Base-by-base conservation (phyloP, 2,888 invertebrate genomes). In the Phytoseiulus persimilis region DNA sequence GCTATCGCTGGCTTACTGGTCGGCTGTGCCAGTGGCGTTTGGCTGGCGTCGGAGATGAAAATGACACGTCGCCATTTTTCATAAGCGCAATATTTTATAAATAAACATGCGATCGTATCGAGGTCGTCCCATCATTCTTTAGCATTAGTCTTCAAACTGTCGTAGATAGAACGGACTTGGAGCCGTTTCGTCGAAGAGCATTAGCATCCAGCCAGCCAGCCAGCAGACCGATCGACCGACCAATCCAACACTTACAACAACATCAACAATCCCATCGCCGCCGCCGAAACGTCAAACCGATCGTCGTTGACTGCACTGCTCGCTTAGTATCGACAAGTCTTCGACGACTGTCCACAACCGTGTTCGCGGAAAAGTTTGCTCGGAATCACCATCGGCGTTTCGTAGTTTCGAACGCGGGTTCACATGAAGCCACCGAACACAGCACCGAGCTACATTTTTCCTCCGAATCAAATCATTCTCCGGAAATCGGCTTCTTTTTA, bases 11-110 rank as follows among this genome's bases (percentile, higher is more conserved):
- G 31, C 31, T 31, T 32, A 84, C 31, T 83, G 31, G n/a, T n/a
- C n/a, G n/a, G 83, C n/a, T 83, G 31, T 18, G 31, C 33, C n/a
- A n/a, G n/a, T n/a, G n/a, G n/a, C n/a, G 32, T 23, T 5, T 84
- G 87, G 18, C 32, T 33, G 87, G 32, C 87, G 33, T 11, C 32
- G 87, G 18, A 32, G 32, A n/a, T 31, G 33, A 45, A 18, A n/a
- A 87, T 87, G 87, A 87, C 87, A 87, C 31, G 87, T 87, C 87
- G 45, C 87, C 32, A 87, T 87, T 87, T 87, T 87, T 87, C 87
- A 87, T 87, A 87, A 87, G n/a, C n/a, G 39, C 87, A 87, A 87
- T 87, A 87, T 87, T 39, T 87, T 87, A 87, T 87, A 87, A 87
- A 87, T 87, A 87, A 87, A 87, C 87, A 87, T 87, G 87, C 87